phyloP scores from a whole-genome alignment of 2,113 vertebrate species.

The Peromyscus leucopus region DNA sequence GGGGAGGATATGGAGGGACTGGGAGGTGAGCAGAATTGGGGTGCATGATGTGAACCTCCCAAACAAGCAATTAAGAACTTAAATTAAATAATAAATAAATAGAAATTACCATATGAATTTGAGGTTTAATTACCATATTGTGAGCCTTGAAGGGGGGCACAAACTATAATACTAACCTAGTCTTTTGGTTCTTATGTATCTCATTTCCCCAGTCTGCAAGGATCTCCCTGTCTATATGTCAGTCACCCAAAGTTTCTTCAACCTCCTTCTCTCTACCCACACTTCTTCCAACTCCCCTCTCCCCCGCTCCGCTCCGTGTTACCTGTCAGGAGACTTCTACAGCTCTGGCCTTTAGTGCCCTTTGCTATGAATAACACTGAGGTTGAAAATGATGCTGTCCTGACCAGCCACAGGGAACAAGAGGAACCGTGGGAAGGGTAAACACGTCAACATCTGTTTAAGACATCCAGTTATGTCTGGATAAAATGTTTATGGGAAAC shows the following conservation, averaged over 20 bases:
- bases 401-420: neutral
- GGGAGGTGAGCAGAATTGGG: neutral
- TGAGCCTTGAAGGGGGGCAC: neutral
- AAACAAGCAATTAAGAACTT: neutral
- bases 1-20: too few relatives aligned
- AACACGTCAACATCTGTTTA: neutral
- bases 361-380: neutral
- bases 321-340: neutral
- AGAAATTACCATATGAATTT: neutral
- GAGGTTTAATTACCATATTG: neutral
- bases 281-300: neutral
- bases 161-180: neutral
- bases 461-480: neutral
- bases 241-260: neutral
- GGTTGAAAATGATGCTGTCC: neutral
- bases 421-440: neutral
- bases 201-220: neutral
- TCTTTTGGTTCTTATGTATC: neutral
- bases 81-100: neutral
- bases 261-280: neutral
- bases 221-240: too few relatives aligned
- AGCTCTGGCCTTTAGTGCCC: neutral
- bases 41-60: neutral
- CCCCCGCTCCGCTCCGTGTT: neutral
- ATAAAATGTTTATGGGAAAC: neutral